Evolutionary conservation across 2,888 invertebrate genomes (phyloP).

Genomic region (Operophtera brumata): DNA sequence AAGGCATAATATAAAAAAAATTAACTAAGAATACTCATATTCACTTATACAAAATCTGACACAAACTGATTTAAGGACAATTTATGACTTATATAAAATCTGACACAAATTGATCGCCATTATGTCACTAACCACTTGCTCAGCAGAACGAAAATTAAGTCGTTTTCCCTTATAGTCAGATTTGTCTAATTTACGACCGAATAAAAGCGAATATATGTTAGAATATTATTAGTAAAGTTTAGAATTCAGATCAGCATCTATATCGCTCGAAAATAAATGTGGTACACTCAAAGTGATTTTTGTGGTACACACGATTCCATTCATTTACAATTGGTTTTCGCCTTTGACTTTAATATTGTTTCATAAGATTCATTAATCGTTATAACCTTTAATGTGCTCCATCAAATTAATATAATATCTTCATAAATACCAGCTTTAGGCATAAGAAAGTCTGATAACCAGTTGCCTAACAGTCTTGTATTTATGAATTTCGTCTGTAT

Average conservation of each 20-base stretch:
- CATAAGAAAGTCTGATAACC: slow-evolving; percentile 6
- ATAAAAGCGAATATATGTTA: no score
- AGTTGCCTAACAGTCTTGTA: not conserved
- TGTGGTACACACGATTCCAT: not conserved
- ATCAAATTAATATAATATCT: not conserved
- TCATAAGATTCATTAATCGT: not conserved
- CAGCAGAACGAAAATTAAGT: no score
- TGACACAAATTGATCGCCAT: no score
- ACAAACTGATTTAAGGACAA: not conserved
- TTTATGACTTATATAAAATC: no score
- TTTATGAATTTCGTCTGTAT: not conserved
- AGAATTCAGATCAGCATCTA: no score
- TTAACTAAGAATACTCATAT: slow-evolving; percentile 25
- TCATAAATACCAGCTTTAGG: not conserved
- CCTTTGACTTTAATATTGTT: not conserved
- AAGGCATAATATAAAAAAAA: slow-evolving; percentile 14
- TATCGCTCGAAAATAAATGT: no score
- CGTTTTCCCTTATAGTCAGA: no score
- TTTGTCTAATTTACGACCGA: no score
- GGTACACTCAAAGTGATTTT: not conserved
- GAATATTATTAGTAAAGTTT: no score
- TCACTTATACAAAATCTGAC: not conserved
- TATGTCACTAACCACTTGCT: no score
- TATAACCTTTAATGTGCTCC: not conserved
- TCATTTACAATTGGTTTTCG: no score